A percentile compares a stretch with the other conserved stretches of the same genome.
phyloP scores from a whole-genome alignment of 2,113 vertebrate genomes.

The Scortum barcoo region DNA sequence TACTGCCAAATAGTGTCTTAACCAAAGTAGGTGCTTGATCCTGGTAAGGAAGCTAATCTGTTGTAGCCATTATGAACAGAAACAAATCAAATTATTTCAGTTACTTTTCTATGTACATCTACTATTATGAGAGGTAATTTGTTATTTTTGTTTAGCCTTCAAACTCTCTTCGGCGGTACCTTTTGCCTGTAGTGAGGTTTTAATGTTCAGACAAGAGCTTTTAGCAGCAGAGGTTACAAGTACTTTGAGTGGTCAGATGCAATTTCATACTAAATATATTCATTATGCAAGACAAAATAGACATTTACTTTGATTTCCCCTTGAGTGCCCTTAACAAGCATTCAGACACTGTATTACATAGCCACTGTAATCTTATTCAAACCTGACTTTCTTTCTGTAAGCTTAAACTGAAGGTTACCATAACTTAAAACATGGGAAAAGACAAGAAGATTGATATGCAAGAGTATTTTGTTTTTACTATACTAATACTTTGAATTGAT shows the following conservation, averaged over 20 bases:
- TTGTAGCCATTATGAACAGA: background rate
- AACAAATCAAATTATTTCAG: background rate
- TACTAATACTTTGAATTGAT: too few relatives aligned
- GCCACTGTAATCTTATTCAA: background rate
- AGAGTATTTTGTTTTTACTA: background rate
- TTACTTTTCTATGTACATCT: background rate
- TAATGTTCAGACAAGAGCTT: background rate
- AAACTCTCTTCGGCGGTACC: background rate
- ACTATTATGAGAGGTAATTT: background rate
- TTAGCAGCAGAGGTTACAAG: background rate
- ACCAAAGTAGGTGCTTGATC: background rate
- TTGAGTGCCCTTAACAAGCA: background rate
- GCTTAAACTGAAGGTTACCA: background rate
- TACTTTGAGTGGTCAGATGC: background rate
- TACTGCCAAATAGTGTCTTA: background rate
- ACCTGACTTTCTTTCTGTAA: background rate
- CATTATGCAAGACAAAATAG: background rate
- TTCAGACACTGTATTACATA: background rate
- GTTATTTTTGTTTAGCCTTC: background rate
- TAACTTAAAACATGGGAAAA: background rate
- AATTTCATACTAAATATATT: background rate
- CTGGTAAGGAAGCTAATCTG: background rate
- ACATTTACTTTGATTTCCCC: background rate
- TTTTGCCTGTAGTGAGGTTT: background rate
- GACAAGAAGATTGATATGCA: background rate